Evolutionary conservation across 2,797 vertebrate genomes (phyloP), one percentile per base, ranked within the genome.

Genomic region (Lophotriccus pileatus): DNA sequence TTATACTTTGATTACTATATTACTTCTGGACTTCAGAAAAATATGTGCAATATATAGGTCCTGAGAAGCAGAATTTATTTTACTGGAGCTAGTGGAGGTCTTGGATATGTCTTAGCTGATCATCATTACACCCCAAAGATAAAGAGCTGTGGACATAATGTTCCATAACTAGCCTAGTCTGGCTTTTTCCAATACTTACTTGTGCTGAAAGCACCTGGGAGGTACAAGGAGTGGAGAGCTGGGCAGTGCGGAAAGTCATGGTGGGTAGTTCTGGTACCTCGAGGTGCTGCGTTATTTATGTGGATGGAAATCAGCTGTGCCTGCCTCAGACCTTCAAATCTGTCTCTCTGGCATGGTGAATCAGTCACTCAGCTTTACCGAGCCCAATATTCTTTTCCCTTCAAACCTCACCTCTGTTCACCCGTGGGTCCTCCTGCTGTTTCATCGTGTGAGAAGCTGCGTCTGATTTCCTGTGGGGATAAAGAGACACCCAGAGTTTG

Each of bases 211-310:
- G 24, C 58, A 16, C 22, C 19, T 52, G 25, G 7, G 43, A 87
- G 16, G 34, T 36, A 3, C 47, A 34, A 53, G 49, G 27, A 9
- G 21, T 28, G 34, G 9, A 53, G 59, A 46, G 25, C 6, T 3
- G 1, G 44, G 17, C 14, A 10, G 32, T 24, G 27, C 0, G 0
- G 19, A 49, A 64, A 64, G 50, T 14, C 0, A 0, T 8, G 7
- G 14, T 58, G 44, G 43, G 12, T 50, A 43, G 14, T 59, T 70
- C 30, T 78, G 66, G n/a, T 30, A 43, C 4, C 0, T 6, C 12
- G 41, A 14, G 9, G 4, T 78, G 56, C 22, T 39, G 1, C 0
- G 0, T 77, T 24, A 24, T 46, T 75, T 53, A 13, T 46, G 43
- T 58, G 39, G 41, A 4, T 72, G 59, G 21, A 34, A 34, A 50